Conservation (phyloP, 1,140 invertebrate genomes). For the Leptopilina boulardi region DNA sequence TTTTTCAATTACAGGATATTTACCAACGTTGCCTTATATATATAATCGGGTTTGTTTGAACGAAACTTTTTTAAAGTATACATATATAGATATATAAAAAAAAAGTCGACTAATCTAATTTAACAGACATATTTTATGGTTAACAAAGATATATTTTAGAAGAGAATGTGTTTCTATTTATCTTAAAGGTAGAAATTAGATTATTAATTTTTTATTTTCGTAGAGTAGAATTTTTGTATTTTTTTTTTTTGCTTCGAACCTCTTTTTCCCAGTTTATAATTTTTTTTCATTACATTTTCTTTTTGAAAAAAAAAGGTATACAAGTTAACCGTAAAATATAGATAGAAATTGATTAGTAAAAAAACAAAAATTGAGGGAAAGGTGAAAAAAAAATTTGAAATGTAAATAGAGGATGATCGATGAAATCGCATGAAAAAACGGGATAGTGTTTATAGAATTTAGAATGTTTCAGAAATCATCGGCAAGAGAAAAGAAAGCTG, state of each 20-base stretch:
- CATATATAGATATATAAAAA: background rate
- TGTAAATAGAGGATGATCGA: background rate
- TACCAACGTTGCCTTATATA: background rate
- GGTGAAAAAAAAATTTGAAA: background rate
- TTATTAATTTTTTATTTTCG: too few relatives aligned
- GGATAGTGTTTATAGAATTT: constrained; percentile 45
- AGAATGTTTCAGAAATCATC: constrained; percentile 57
- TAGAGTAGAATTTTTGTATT: too few relatives aligned
- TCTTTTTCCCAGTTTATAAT: too few relatives aligned
- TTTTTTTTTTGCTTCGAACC: too few relatives aligned
- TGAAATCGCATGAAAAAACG: constrained; percentile 22
- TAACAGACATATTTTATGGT: background rate
- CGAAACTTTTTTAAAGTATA: background rate
- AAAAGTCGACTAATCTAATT: background rate
- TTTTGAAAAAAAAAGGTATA: too few relatives aligned
- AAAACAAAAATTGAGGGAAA: background rate
- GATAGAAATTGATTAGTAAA: background rate
- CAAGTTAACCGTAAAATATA: constrained; percentile 12
- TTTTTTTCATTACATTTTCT: too few relatives aligned
- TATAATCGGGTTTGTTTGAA: background rate
- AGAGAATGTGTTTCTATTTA: too few relatives aligned
- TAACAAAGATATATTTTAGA: too few relatives aligned
- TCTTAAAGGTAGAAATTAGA: too few relatives aligned
- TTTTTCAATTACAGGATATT: background rate
- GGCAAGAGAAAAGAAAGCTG: constrained; percentile 40